phyloP scores from a whole-genome alignment of 2,113 vertebrate genomes.

The Ciconia maguari region DNA sequence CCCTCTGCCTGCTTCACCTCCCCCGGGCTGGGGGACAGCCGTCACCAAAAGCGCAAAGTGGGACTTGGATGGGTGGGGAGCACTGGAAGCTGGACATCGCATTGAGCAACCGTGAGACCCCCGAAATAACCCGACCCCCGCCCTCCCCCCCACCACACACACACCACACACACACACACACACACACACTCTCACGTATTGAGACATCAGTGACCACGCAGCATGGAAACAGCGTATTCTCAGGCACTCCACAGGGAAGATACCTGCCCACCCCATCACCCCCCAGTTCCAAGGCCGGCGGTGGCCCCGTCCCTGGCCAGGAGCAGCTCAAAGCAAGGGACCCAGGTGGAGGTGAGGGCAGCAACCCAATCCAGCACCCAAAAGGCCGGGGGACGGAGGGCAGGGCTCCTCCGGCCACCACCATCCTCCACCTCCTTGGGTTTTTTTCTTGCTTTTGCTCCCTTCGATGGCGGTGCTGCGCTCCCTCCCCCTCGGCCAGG shows the following conservation, averaged over 20 bases:
- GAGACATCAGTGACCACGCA: not conserved
- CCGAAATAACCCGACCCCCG: not conserved
- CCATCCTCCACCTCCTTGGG: not conserved
- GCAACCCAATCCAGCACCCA: not conserved
- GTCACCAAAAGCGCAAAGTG: not conserved
- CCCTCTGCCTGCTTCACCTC: not conserved
- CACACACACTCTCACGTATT: not conserved
- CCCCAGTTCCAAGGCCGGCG: not conserved
- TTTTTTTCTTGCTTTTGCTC: not conserved
- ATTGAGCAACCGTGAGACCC: conserved; percentile 16
- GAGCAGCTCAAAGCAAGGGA: not conserved
- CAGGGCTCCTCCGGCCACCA: not conserved
- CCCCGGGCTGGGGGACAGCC: accelerated
- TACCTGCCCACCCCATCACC: not conserved
- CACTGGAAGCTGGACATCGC: conserved; percentile 45
- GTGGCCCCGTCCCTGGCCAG: not conserved
- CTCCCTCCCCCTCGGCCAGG: not conserved
- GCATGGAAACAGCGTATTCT: not conserved
- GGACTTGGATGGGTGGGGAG: not conserved
- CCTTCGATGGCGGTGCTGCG: not conserved
- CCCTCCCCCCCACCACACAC: not conserved
- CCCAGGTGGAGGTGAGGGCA: not conserved
- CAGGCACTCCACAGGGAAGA: conserved; percentile 45
- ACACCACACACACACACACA: not conserved
- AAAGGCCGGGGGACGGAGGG: not conserved